These are phyloP conservation scores for Melipona bicolor DNA, from an alignment of 2,888 invertebrate species.

Conservation along the genomic window DNA sequence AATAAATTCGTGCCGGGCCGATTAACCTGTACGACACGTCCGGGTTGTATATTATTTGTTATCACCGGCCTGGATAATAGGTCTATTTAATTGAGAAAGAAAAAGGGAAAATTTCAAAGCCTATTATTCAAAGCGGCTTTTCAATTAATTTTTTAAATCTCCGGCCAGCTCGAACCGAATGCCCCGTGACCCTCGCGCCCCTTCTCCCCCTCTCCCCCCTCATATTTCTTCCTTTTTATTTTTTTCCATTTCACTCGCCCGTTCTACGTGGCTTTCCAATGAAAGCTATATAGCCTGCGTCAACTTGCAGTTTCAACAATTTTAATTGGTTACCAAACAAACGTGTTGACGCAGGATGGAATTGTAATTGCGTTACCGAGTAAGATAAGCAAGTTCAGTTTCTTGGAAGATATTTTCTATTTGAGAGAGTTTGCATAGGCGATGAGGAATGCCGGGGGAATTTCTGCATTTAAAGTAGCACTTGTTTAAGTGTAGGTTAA, in stretches of 20 bases:
- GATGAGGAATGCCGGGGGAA: neutral
- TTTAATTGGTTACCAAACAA: slow-evolving; percentile 42
- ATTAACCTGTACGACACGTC: too few species aligned
- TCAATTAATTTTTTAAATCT: slow-evolving; percentile 45
- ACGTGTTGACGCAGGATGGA: neutral
- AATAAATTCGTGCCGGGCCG: too few species aligned
- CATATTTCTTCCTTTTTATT: neutral
- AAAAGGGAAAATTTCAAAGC: slow-evolving; percentile 17
- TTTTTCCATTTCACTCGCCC: too few species aligned
- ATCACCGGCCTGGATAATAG: slow-evolving; percentile 11
- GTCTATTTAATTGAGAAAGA: slow-evolving; percentile 15
- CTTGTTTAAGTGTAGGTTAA: neutral
- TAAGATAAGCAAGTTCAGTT: neutral
- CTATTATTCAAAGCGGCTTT: slow-evolving; percentile 33
- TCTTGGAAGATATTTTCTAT: neutral
- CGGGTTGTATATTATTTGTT: too few species aligned
- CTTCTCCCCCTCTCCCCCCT: neutral
- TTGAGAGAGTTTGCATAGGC: neutral
- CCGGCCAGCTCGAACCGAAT: slow-evolving; percentile 12
- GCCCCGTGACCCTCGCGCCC: neutral
- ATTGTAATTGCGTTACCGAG: neutral
- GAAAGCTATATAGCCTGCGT: neutral
- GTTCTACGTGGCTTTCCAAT: neutral
- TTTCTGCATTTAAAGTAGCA: neutral
- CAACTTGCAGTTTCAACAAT: slow-evolving; percentile 7